Conservation (phyloP, 2,113 vertebrate species). For the Protobothrops flavoviridis region DNA sequence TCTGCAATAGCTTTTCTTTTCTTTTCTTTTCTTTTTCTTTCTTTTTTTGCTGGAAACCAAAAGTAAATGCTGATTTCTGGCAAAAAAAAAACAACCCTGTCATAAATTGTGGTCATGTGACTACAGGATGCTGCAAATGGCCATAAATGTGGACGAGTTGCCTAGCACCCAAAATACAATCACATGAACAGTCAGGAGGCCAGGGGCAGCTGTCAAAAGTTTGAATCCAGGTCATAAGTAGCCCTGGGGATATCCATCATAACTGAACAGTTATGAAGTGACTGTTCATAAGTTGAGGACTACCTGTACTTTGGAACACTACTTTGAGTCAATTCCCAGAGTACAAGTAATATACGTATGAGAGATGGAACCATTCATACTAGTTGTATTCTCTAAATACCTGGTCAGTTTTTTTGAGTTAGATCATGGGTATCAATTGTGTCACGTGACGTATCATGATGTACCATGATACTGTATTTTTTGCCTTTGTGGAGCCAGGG, state of each 20-base stretch:
- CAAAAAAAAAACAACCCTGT: accelerated
- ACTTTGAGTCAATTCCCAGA: background rate
- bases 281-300: background rate
- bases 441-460: no score
- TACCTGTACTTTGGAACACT: background rate
- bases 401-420: background rate
- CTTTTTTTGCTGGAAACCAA: background rate
- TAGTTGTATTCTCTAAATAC: background rate
- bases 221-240: background rate
- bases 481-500: no score
- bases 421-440: no score
- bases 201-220: background rate
- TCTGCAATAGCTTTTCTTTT: background rate
- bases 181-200: background rate
- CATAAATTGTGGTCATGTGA: background rate
- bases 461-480: no score
- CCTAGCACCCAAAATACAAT: background rate
- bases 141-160: background rate
- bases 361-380: background rate
- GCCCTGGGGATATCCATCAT: no score
- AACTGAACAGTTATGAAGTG: no score
- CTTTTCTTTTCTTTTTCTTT: no score
- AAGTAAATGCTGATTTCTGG: background rate
- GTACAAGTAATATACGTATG: background rate
- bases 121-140: background rate